Evolutionary conservation across 2,888 invertebrate genomes (phyloP).

Genomic region (Stegophylla sp.): DNA sequence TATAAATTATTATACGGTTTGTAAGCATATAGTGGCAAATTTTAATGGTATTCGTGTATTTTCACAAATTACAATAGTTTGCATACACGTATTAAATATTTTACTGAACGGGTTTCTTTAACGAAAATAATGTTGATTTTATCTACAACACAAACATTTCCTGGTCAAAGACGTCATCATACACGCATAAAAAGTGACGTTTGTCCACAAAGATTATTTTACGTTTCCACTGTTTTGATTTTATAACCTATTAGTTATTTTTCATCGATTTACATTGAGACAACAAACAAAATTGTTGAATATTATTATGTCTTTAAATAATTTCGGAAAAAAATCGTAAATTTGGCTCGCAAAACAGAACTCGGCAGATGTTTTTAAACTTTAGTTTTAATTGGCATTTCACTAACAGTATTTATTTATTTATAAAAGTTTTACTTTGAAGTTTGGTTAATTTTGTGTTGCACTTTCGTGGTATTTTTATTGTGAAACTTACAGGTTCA

Average conservation of each 20-base stretch:
- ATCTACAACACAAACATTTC: neutral
- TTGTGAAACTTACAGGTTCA: neutral
- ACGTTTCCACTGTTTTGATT: no score
- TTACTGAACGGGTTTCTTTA: no score
- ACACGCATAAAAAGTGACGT: no score
- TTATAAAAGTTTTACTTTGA: conserved; percentile 39
- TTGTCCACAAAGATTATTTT: no score
- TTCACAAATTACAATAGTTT: no score
- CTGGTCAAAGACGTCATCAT: neutral
- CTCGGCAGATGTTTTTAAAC: neutral
- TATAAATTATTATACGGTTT: no score
- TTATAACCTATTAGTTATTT: no score
- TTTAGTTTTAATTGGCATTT: conserved; percentile 34
- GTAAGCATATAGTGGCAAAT: no score
- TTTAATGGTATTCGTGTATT: no score
- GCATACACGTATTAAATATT: no score
- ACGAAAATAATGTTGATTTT: no score
- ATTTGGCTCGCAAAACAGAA: conserved; percentile 18
- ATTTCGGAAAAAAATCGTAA: neutral
- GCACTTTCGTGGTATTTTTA: conserved; percentile 4
- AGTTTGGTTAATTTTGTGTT: conserved; percentile 21
- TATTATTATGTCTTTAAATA: neutral
- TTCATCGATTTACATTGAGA: neutral
- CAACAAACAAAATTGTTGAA: neutral
- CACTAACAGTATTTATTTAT: conserved; percentile 17